Base-by-base conservation (phyloP, 2,888 invertebrate genomes). In the Nymphalis polychloros region DNA sequence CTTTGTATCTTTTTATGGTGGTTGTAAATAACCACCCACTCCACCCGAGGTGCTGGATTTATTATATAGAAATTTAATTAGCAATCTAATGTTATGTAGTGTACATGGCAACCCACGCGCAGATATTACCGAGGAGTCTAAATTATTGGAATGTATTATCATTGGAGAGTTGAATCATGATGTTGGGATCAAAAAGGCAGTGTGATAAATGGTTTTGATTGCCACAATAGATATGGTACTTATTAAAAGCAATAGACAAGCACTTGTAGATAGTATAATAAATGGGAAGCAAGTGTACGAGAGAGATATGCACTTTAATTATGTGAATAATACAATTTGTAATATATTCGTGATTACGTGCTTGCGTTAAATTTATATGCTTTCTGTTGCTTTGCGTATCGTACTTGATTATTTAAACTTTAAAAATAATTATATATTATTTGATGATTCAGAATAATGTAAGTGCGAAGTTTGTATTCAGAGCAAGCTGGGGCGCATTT, bases 21-120 rank as follows among this genome's bases (percentile, higher is more conserved):
- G 73, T 72, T 78, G 84, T 90, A 89, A 89, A 86, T 88, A 80
- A 81, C 77, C 84, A 76, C 88, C 88, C 81, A 89, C 88, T 65
- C 70, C 72, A 71, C 66, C 68, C 69, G 69, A 75, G 67, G 76
- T 74, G 72, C 65, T 72, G 75, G 76, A 82, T 85, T 85, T 85
- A 86, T 84, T 78, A 79, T 76, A 74, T 78, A 81, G 81, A 85
- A 81, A 84, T 84, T 84, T 87, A 87, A 88, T 86, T 84, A 82
- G 75, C 71, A 75, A 78, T 80, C 83, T 79, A 78, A 80, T 79
- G 41, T 41, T 13, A 41, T 41, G 41, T 41, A 73, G 74, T 71
- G 74, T 72, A 78, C 77, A 78, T 78, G 76, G 79, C 72, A 69
- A 70, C 67, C 74, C 62, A 79, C 79, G 77, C 74, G 72, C 27